A percentile compares a stretch with the other conserved stretches of the same genome.
Conservation (phyloP, 2,888 invertebrate species). For the Vanessa cardui region DNA sequence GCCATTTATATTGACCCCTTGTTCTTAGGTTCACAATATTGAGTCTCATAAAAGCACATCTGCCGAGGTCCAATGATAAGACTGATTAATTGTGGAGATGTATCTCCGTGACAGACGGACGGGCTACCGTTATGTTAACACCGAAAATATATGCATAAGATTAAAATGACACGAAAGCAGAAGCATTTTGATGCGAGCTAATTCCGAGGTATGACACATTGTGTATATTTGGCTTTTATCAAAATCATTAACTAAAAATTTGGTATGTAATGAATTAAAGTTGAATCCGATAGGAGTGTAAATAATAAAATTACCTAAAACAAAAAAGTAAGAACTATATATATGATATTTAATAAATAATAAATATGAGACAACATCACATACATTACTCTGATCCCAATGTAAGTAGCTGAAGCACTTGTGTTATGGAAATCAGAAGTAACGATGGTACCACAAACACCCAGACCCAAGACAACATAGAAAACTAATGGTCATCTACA, state of each 20-base stretch:
- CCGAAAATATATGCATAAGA: conserved; percentile 34
- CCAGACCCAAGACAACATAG: too few relatives aligned
- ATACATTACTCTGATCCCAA: too few relatives aligned
- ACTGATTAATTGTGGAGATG: conserved; percentile 76
- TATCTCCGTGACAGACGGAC: conserved; percentile 61
- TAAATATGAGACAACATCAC: too few relatives aligned
- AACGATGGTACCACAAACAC: too few relatives aligned
- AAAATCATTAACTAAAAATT: neutral
- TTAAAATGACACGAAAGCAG: conserved; percentile 36
- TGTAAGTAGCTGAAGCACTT: too few relatives aligned
- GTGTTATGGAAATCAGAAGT: too few relatives aligned
- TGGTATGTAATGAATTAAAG: too few relatives aligned
- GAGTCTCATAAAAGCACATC: conserved; percentile 29
- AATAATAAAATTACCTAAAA: too few relatives aligned
- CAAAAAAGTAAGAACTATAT: too few relatives aligned
- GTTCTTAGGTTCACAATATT: conserved; percentile 16
- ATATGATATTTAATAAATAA: too few relatives aligned
- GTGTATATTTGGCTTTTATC: conserved; percentile 8
- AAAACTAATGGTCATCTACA: too few relatives aligned
- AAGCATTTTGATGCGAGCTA: conserved; percentile 19
- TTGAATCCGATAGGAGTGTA: too few relatives aligned
- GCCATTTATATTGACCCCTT: neutral
- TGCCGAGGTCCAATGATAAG: conserved; percentile 48
- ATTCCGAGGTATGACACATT: conserved; percentile 15
- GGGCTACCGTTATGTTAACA: conserved; percentile 57